A percentile compares a stretch with the other conserved stretches of the same genome.
These are phyloP conservation scores for Erpetoichthys calabaricus DNA, from an alignment of 2,797 vertebrate species.

Conservation along the genomic window DNA sequence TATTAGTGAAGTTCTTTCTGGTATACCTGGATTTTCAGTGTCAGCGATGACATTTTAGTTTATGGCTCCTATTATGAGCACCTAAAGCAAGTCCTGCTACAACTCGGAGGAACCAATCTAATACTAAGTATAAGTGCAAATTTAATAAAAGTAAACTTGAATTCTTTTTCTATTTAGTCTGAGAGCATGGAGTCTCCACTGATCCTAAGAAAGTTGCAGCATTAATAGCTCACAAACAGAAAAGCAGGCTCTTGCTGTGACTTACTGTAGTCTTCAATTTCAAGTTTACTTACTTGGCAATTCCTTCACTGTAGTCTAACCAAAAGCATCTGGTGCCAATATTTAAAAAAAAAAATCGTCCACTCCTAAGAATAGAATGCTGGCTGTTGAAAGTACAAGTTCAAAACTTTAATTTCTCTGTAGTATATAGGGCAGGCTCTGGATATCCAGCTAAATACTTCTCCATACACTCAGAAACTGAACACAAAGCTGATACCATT, in stretches of 20 bases:
- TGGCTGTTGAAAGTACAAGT: background rate
- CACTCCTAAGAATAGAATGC: background rate
- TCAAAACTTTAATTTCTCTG: background rate
- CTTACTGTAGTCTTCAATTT: conserved; percentile 4
- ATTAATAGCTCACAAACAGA: background rate
- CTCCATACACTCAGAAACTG: background rate
- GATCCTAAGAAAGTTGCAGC: too few relatives aligned
- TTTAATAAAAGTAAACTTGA: too few relatives aligned
- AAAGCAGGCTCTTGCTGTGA: background rate
- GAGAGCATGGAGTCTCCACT: too few relatives aligned
- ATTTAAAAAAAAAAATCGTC: background rate
- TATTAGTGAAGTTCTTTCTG: too few relatives aligned
- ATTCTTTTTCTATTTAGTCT: too few relatives aligned
- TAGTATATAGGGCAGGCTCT: background rate
- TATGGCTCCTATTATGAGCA: too few relatives aligned
- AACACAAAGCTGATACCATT: background rate
- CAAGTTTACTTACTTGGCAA: conserved; percentile 1
- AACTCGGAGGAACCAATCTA: too few relatives aligned
- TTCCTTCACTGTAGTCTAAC: background rate
- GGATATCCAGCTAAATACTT: background rate
- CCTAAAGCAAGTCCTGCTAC: too few relatives aligned
- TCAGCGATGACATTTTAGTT: too few relatives aligned
- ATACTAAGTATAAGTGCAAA: too few relatives aligned
- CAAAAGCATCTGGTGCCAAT: conserved; percentile 1
- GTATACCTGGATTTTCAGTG: too few relatives aligned